These are phyloP conservation scores for Neelides folsomi DNA, from an alignment of 2,888 invertebrate genomes.

Conservation along the genomic window DNA sequence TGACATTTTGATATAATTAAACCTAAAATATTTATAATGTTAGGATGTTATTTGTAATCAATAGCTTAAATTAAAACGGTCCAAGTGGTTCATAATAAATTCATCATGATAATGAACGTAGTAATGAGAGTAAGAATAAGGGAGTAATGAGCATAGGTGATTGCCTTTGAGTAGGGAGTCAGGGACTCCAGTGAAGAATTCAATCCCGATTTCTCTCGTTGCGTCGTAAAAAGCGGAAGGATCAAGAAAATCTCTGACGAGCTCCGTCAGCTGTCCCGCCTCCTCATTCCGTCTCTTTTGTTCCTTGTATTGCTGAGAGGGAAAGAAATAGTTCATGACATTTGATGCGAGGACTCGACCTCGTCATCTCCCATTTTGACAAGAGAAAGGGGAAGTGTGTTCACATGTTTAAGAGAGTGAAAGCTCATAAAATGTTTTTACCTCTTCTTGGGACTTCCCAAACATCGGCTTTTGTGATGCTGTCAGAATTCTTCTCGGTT, in stretches of 20 bases:
- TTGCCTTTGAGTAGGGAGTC: constrained; percentile 40
- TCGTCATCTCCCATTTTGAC: too few species aligned
- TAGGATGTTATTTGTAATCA: too few species aligned
- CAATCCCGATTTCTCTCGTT: constrained; percentile 36
- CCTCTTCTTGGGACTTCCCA: neutral
- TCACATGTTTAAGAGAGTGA: neutral
- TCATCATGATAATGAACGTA: too few species aligned
- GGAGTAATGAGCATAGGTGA: too few species aligned
- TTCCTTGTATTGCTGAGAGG: constrained; percentile 34
- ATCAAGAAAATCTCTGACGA: constrained; percentile 38
- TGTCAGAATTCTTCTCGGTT: too few species aligned
- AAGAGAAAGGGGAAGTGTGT: neutral
- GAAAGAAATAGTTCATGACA: neutral
- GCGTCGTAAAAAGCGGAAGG: constrained; percentile 39
- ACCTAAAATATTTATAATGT: too few species aligned
- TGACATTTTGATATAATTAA: too few species aligned
- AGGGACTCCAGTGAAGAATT: constrained; percentile 41
- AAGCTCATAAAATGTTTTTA: neutral
- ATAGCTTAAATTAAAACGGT: too few species aligned
- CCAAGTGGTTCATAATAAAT: too few species aligned
- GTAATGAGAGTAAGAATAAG: too few species aligned
- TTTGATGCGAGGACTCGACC: neutral
- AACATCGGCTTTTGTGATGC: too few species aligned
- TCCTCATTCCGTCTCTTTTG: constrained; percentile 36
- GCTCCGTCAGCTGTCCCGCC: constrained; percentile 38